Conservation (phyloP, 2,113 vertebrate species). For the Andinoacara biseriatus region DNA sequence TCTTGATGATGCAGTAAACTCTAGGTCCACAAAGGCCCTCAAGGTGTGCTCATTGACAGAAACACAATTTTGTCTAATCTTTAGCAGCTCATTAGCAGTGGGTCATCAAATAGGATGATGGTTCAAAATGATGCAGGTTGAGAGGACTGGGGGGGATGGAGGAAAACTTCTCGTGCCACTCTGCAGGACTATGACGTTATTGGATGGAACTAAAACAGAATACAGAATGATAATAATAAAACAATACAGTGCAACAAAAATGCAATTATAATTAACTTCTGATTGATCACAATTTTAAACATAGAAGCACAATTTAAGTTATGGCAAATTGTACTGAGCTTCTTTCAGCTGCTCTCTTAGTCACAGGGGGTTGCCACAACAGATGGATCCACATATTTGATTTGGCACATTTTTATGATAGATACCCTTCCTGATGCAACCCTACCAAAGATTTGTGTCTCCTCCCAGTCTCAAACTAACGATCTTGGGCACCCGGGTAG, state of each 20-base stretch:
- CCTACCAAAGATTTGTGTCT: not conserved
- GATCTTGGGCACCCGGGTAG: no score
- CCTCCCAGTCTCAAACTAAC: no score
- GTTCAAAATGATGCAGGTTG: constrained; percentile 18
- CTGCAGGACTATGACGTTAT: not conserved
- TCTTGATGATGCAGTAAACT: constrained; percentile 29
- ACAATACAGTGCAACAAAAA: not conserved
- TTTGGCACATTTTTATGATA: not conserved
- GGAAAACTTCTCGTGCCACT: not conserved
- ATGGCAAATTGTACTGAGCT: fast-evolving
- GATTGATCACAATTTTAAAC: not conserved
- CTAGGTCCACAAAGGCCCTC: constrained; percentile 19
- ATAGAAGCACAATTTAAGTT: no score
- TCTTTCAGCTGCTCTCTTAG: not conserved
- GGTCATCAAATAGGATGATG: constrained; percentile 10
- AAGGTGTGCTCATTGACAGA: constrained; percentile 41
- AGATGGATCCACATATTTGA: not conserved
- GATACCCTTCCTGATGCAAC: not conserved
- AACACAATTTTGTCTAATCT: constrained; percentile 42
- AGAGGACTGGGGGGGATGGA: not conserved
- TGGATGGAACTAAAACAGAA: not conserved
- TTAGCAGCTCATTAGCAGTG: constrained; percentile 56
- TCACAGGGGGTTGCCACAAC: not conserved
- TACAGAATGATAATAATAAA: not conserved
- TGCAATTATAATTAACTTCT: not conserved